These are phyloP conservation scores for Perizoma flavofasciatum DNA, from an alignment of 2,888 invertebrate genomes.

Conservation along the genomic window DNA sequence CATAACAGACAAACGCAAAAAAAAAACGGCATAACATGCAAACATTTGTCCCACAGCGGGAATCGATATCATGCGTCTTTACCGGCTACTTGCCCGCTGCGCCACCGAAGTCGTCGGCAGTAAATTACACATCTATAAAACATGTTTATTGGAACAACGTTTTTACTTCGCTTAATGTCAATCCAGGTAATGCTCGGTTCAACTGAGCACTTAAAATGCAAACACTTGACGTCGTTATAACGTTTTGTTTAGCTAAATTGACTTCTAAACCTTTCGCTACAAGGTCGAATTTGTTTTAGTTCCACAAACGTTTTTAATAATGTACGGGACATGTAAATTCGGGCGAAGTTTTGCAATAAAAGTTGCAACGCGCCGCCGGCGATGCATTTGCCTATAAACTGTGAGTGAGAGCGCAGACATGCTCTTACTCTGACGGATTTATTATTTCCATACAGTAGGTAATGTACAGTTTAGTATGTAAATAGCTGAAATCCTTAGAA, in stretches of 20 bases:
- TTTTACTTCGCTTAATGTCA: slow-evolving; percentile 28
- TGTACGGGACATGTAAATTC: slow-evolving; percentile 77
- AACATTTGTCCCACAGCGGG: no score
- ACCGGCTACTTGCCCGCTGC: slow-evolving; percentile 12
- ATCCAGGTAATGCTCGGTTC: slow-evolving; percentile 34
- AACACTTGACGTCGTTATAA: slow-evolving; percentile 46
- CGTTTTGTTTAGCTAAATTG: slow-evolving; percentile 33
- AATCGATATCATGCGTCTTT: no score
- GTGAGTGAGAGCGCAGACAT: slow-evolving; percentile 10
- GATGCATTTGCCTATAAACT: slow-evolving; percentile 41
- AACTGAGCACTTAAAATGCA: slow-evolving; percentile 53
- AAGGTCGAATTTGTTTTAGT: slow-evolving; percentile 36
- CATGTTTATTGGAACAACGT: slow-evolving; percentile 43
- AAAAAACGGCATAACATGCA: no score
- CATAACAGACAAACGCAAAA: no score
- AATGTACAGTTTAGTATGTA: no score
- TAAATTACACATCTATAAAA: slow-evolving; percentile 42
- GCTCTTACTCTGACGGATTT: slow-evolving; percentile 20
- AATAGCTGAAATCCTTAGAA: no score
- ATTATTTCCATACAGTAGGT: slow-evolving; percentile 17
- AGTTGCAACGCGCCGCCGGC: slow-evolving; percentile 64
- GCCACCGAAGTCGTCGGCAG: slow-evolving; percentile 34
- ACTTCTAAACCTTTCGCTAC: slow-evolving; percentile 34
- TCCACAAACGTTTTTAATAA: slow-evolving; percentile 76
- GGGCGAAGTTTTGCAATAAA: slow-evolving; percentile 79